Conservation (phyloP, 2,797 vertebrate species). For the Tenualosa thibaudeaui region DNA sequence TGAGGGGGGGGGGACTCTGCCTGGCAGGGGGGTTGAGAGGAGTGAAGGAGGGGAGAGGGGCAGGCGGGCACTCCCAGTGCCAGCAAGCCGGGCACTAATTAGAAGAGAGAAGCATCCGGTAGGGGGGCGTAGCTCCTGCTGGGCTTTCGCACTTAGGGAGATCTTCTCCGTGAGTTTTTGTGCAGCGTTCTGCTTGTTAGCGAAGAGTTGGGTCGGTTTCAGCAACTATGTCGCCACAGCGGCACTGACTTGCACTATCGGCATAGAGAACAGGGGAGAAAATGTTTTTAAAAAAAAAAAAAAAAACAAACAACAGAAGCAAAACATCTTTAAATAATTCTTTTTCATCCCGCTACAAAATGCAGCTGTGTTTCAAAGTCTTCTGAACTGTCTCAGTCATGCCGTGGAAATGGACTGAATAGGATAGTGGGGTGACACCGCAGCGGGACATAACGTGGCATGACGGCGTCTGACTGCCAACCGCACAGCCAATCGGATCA, state of each 20-base stretch:
- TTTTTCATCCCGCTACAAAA: neutral
- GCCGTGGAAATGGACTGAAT: neutral
- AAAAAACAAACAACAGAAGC: neutral
- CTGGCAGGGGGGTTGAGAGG: neutral
- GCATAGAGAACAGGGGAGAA: no score
- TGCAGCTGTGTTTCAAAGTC: no score
- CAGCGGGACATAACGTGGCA: no score
- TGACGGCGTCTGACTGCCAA: neutral
- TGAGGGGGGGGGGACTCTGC: neutral
- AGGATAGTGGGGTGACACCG: no score
- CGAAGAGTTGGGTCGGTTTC: neutral
- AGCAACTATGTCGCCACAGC: no score
- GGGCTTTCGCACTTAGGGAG: neutral
- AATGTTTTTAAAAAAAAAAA: no score
- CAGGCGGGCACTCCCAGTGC: neutral
- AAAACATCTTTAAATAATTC: neutral
- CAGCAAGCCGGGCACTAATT: neutral
- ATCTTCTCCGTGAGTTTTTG: neutral
- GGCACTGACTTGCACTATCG: no score
- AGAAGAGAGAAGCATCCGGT: neutral
- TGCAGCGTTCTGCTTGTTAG: neutral
- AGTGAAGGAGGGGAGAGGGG: neutral
- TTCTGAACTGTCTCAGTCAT: neutral
- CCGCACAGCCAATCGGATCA: neutral
- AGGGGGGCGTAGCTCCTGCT: neutral